Evolutionary conservation across 2,888 invertebrate genomes (phyloP), one percentile per base, ranked within the genome.

Genomic region (Gortyna flavago): DNA sequence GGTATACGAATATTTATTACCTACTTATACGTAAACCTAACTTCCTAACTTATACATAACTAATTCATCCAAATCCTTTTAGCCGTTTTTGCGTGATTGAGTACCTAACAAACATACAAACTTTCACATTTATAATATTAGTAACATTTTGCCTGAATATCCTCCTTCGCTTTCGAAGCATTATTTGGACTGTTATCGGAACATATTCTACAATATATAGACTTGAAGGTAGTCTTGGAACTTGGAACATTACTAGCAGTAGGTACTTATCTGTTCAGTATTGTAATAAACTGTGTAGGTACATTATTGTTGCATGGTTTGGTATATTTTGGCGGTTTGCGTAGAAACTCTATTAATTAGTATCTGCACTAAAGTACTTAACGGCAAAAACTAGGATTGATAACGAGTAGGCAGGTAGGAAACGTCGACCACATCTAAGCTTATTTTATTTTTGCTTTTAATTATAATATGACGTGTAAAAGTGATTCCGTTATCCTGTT

Each of bases 261-360:
- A n/a, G n/a, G n/a, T n/a, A n/a, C n/a, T n/a, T n/a, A 75, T 83
- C 62, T 57, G 32, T 70, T 41, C 73, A 81, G 29, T 68, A 44
- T 18, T 71, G 57, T 59, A 25, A 75, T 78, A 83, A 85, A 78
- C 59, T 72, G 51, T 3, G 32, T 9, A 74, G 3, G 32, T 9
- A 74, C 61, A 61, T 41, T 83, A 83, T 72, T 74, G 64, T 29
- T 62, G 64, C 57, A 67, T 62, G 41, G 44, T 41, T 83, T 66
- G 54, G 66, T 21, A 64, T 68, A 68, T 62, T 71, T 71, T 67
- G 41, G n/a, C 16, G n/a, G 18, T 18, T 44, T 44, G 41, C 2
- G 13, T 38, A 32, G 21, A 61, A 25, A 9, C 13, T 11, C 44
- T 75, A 25, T 68, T 65, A 25, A 18, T 61, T 21, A 2, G 62